Conservation (phyloP, 2,888 invertebrate species). For the Thymelicus lineola region DNA sequence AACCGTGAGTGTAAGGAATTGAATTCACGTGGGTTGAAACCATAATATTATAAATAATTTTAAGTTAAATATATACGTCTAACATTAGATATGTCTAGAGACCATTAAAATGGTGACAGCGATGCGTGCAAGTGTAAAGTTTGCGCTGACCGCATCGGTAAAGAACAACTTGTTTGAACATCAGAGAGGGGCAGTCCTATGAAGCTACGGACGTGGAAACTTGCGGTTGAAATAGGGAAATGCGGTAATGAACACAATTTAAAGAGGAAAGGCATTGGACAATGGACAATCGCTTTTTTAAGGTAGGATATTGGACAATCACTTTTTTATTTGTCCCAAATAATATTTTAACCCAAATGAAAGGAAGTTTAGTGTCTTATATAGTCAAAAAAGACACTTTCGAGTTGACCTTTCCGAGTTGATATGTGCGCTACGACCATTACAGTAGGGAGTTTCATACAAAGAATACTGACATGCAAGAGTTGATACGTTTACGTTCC, state of each 20-base stretch:
- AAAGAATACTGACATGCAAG: too few species aligned
- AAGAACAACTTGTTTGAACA: slow-evolving; percentile 48
- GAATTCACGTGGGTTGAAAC: too few species aligned
- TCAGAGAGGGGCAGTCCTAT: slow-evolving; percentile 49
- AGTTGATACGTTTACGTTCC: too few species aligned
- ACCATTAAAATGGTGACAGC: slow-evolving; percentile 73
- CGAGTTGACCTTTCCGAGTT: too few species aligned
- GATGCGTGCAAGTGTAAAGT: slow-evolving; percentile 62
- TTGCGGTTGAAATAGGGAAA: slow-evolving; percentile 18
- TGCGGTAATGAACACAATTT: background rate
- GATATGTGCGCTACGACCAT: too few species aligned
- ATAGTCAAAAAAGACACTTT: too few species aligned
- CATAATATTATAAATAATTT: too few species aligned
- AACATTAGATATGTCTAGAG: slow-evolving; percentile 37
- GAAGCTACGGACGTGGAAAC: slow-evolving; percentile 20
- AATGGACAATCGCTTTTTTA: slow-evolving; percentile 1
- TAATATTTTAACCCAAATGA: too few species aligned
- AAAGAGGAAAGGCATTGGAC: background rate
- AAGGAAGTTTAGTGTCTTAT: too few species aligned
- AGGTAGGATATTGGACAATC: background rate
- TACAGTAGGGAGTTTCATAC: too few species aligned
- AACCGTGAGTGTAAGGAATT: too few species aligned
- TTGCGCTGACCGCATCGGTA: slow-evolving; percentile 64
- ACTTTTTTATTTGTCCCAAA: background rate
- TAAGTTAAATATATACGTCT: too few species aligned